Base-by-base conservation (phyloP, 1,140 invertebrate genomes). In the Drosophila hydei region DNA sequence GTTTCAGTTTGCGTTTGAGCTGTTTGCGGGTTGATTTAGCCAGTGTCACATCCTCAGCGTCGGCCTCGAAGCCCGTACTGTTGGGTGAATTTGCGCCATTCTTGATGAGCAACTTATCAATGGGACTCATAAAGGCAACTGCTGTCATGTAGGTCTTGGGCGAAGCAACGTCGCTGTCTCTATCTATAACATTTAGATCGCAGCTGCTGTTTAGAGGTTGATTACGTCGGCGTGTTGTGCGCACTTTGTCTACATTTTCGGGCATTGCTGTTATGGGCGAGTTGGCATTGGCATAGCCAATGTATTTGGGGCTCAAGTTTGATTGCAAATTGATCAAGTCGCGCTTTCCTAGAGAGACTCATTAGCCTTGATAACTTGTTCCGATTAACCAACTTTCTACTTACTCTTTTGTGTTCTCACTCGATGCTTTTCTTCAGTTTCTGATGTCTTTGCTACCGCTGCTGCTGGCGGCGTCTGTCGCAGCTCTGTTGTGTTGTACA, bases 261-360 rank as follows among this genome's bases (percentile, higher is more conserved):
- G 65, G 55, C 7, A 62, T 23, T 12, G 80, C 63, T 16, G 58
- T 33, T 12, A 33, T 61, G 19, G 77, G 72, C 12, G 73, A 77
- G 14, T 85, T 84, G 43, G 79, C 80, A 19, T 85, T 85, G 16
- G 51, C 54, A 55, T 61, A 87, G n/a, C 84, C 83, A 55, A 89
- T 89, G 45, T 89, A 89, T 48, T 89, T 89, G 1, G 87, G 80
- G 21, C 74, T 89, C 11, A 89, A 50, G 8, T 72, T 68, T 9
- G 85, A 89, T 43, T 89, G 80, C 36, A 89, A 72, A 52, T 89
- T 89, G 8, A 88, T 79, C 27, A 88, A 72, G 58, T 88, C 83
- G 11, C 83, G 83, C 48, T 73, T 88, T 9, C 75, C 81, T 87
- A 40, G 1, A 55, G 51, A 7, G 2, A 38, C 21, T 27, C 11